These are phyloP conservation scores for Onychomys torridus DNA, from an alignment of 2,797 vertebrate species.

Conservation along the genomic window DNA sequence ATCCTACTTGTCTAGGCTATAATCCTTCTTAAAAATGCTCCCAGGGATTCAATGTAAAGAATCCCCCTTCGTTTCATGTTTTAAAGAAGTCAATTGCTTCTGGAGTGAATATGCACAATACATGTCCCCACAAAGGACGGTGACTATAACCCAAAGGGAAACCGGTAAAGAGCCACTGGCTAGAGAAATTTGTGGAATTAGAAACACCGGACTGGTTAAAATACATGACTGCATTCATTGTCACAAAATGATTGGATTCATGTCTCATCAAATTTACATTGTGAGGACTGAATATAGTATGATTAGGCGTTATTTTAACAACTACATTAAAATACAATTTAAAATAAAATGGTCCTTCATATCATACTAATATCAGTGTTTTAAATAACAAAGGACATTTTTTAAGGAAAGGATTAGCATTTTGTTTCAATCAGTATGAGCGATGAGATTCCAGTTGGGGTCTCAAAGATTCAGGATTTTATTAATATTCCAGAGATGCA, in stretches of 20 bases:
- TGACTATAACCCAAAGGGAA: conserved; percentile 76
- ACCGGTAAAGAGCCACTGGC: conserved; percentile 82
- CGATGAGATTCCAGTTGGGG: conserved; percentile 90
- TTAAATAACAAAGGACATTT: conserved; percentile 91
- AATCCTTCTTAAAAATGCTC: conserved; percentile 72
- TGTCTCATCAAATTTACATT: conserved; percentile 91
- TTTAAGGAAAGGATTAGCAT: conserved; percentile 91
- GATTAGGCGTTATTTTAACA: conserved; percentile 92
- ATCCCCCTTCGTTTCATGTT: conserved; percentile 30
- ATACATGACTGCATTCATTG: conserved; percentile 83
- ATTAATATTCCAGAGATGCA: conserved; percentile 93
- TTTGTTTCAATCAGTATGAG: conserved; percentile 91
- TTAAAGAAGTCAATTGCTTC: conserved; percentile 72
- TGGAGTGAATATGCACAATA: conserved; percentile 73
- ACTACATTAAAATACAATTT: conserved; percentile 91
- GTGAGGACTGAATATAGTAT: conserved; percentile 90
- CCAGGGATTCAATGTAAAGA: conserved; percentile 73
- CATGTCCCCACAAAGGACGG: conserved; percentile 75
- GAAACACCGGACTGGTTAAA: conserved; percentile 87
- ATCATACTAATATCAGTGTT: conserved; percentile 90
- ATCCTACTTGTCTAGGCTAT: conserved; percentile 71
- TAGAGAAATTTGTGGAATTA: conserved; percentile 86
- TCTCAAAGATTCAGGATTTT: conserved; percentile 92
- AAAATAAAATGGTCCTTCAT: conserved; percentile 90
- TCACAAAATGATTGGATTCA: conserved; percentile 86